Conservation (phyloP, 1,140 invertebrate species). For the Cyphomyrmex costatus region DNA sequence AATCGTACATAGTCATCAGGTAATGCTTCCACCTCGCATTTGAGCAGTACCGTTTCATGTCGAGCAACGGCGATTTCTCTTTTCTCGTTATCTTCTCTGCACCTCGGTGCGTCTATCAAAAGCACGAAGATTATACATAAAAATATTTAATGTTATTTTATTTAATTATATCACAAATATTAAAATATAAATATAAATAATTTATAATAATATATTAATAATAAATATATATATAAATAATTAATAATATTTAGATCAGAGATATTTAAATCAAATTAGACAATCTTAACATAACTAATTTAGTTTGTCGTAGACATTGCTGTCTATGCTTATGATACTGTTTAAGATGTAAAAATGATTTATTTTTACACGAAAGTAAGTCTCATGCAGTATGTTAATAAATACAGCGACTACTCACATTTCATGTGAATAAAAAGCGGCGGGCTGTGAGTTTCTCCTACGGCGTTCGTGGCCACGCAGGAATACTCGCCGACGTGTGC, state of each 20-base stretch:
- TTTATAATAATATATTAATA: no score
- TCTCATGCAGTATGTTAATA: not conserved
- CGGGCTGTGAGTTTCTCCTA: slow-evolving; percentile 90
- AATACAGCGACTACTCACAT: slow-evolving; percentile 87
- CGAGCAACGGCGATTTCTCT: slow-evolving; percentile 88
- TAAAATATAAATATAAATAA: not conserved
- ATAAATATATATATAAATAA: no score
- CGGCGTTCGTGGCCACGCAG: slow-evolving; percentile 90
- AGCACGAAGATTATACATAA: not conserved
- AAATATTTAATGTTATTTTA: not conserved
- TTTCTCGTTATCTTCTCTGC: slow-evolving; percentile 88
- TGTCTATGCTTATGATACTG: no score
- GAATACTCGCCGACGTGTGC: slow-evolving; percentile 89
- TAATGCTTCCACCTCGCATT: slow-evolving; percentile 94
- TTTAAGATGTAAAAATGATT: not conserved
- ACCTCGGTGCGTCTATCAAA: slow-evolving; percentile 88
- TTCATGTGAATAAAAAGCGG: slow-evolving; percentile 89
- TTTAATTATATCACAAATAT: not conserved
- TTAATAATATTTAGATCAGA: no score
- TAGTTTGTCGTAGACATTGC: not conserved
- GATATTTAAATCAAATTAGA: not conserved
- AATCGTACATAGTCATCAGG: slow-evolving; percentile 90
- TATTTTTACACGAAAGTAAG: not conserved
- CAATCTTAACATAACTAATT: not conserved
- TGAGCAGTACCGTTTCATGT: slow-evolving; percentile 88